phyloP scores from a whole-genome alignment of 2,888 invertebrate genomes.

The Caradrina clavipalpis region DNA sequence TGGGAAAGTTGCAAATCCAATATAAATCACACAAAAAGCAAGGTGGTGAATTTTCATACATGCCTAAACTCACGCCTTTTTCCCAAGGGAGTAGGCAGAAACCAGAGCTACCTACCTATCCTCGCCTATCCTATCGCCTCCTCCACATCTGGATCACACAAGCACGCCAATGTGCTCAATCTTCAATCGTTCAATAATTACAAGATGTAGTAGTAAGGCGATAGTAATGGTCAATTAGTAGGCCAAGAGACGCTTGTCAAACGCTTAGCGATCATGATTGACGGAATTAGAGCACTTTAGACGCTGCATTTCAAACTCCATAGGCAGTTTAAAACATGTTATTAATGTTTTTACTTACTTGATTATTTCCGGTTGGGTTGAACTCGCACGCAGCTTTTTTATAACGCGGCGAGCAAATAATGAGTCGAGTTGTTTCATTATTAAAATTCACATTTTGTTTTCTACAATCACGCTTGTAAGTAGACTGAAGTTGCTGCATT shows the following conservation, averaged over 20 bases:
- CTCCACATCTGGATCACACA: no score
- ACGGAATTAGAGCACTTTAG: slow-evolving; percentile 6
- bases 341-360: background rate
- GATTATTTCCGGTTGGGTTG: background rate
- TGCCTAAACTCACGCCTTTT: no score
- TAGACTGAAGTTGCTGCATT: no score
- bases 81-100: no score
- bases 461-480: no score
- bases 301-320: background rate
- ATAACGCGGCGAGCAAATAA: background rate
- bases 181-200: slow-evolving; percentile 37
- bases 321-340: background rate
- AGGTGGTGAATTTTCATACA: no score
- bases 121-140: no score
- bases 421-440: no score
- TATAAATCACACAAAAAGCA: slow-evolving; percentile 25
- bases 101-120: no score
- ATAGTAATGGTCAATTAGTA: slow-evolving; percentile 45
- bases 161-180: no score
- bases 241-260: slow-evolving; percentile 6
- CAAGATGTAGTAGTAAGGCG: no score
- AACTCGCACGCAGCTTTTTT: background rate
- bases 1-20: background rate
- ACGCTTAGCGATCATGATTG: slow-evolving; percentile 7
- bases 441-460: no score